These are phyloP conservation scores for Aphrocallistes beatrix DNA, from an alignment of 37 sponge, comb jelly and placozoan genomes.

Conservation along the genomic window DNA sequence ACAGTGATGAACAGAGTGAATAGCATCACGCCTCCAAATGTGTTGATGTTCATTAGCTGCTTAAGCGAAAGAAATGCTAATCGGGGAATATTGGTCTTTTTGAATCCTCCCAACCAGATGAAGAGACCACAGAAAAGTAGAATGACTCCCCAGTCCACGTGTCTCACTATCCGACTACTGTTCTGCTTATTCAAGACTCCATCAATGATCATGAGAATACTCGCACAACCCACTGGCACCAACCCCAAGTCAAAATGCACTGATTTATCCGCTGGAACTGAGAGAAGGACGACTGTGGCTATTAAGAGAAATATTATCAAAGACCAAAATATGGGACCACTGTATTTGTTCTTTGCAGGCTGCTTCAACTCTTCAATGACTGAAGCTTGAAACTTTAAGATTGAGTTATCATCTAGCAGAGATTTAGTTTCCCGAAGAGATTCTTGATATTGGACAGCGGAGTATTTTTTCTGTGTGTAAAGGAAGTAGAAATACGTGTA, in stretches of 20 bases:
- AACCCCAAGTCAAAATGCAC: slow-evolving; percentile 61
- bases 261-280: not conserved
- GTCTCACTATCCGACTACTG: slow-evolving; percentile 50
- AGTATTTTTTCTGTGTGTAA: too few relatives aligned
- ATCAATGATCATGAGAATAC: slow-evolving; percentile 55
- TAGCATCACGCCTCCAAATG: slow-evolving; percentile 31
- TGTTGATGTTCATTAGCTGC: slow-evolving; percentile 29
- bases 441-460: not conserved
- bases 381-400: too few relatives aligned
- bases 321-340: not conserved
- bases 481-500: not conserved
- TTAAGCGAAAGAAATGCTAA: slow-evolving; percentile 25
- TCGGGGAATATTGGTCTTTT: slow-evolving; percentile 50
- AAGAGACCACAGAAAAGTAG: slow-evolving; percentile 75
- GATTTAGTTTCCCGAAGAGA: not conserved
- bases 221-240: slow-evolving; percentile 51
- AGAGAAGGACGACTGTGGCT: not conserved
- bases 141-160: slow-evolving; percentile 79
- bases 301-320: not conserved
- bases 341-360: not conserved
- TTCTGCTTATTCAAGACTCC: slow-evolving; percentile 39
- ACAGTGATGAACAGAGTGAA: slow-evolving; percentile 52
- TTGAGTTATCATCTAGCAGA: too few relatives aligned
- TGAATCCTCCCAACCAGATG: slow-evolving; percentile 72
- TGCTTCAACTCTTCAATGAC: not conserved